Evolutionary conservation across 2,888 invertebrate species (phyloP), one percentile per base, ranked within the genome.

Genomic region (Ophraella communa): DNA sequence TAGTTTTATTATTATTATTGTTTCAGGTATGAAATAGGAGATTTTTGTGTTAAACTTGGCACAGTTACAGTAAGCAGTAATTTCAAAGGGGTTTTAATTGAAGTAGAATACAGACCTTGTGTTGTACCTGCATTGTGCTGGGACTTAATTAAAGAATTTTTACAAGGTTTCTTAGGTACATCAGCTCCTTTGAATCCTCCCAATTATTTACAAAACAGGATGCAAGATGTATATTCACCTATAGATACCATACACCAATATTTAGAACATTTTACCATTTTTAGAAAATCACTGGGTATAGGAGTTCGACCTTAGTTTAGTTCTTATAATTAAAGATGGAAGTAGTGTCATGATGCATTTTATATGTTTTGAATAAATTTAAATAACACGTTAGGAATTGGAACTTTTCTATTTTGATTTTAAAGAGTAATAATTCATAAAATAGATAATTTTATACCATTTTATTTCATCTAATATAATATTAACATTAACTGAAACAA

Each of bases 181-280:
- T 84, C 87, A 1, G 89, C 93, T 0, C 87, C 90, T 1, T 89
- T 89, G 67, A 87, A 90, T 66, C 91, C 91, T 0, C 91, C 94
- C 4, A 86, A 89, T 72, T 92, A 91, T 77, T 83, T 92, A 24
- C 59, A 60, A 39, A 88, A 86, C 72, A 86, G 90, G 68, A 90
- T 93, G 89, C 93, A 91, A 77, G 93, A 93, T 55, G 86, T 92
- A 59, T 96, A 95, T 81, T 91, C 92, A 24, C 95, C 97, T 0
- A 90, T 94, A 73, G 96, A 97, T 80, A 96, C 96, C 0, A 91
- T 96, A 67, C 93, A 94, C 73, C 97, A 97, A 79, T 97, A 97
- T 80, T 85, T 96, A 77, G 96, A 97, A 82, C 95, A 96, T 78
- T 97, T 97, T 79, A 92, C 91, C 67, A 89, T 91, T 61, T 95